Conservation (phyloP, 2,113 vertebrate species). For the Chunga burmeisteri region DNA sequence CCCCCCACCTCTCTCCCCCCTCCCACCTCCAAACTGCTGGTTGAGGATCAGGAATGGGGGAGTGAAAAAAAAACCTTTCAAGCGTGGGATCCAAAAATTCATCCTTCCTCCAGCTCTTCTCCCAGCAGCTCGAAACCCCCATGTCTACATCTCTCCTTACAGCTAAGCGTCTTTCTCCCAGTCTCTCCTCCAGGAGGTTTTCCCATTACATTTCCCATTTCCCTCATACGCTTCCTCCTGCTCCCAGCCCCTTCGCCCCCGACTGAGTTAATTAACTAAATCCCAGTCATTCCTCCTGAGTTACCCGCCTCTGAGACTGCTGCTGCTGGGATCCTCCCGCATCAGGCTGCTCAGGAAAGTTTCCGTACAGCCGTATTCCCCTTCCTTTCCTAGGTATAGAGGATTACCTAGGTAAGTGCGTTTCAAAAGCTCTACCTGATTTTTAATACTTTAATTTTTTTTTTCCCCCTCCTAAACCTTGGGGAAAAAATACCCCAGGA, state of each 20-base stretch:
- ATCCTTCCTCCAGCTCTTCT: not conserved
- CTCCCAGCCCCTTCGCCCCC: not conserved
- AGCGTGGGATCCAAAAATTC: not conserved
- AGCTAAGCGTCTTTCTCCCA: not conserved
- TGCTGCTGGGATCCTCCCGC: not conserved
- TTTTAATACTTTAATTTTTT: not conserved
- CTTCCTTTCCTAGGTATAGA: not conserved
- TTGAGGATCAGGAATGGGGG: not conserved
- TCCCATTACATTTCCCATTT: no score
- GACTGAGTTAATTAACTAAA: not conserved
- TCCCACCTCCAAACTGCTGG: not conserved
- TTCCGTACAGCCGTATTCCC: constrained; percentile 17
- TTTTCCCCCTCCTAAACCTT: not conserved
- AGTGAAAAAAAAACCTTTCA: not conserved
- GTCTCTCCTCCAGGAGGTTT: not conserved
- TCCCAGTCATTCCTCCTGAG: not conserved
- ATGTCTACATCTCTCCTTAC: not conserved
- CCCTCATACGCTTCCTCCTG: not conserved
- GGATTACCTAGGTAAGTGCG: not conserved
- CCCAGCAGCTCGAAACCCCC: not conserved
- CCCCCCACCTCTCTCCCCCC: no score
- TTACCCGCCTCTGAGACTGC: not conserved
- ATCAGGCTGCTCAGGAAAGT: constrained; percentile 53
- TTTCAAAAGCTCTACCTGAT: not conserved
- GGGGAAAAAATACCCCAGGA: not conserved